Evolutionary conservation across 2,797 vertebrate genomes (phyloP).

Genomic region (Eulemur coronatus): DNA sequence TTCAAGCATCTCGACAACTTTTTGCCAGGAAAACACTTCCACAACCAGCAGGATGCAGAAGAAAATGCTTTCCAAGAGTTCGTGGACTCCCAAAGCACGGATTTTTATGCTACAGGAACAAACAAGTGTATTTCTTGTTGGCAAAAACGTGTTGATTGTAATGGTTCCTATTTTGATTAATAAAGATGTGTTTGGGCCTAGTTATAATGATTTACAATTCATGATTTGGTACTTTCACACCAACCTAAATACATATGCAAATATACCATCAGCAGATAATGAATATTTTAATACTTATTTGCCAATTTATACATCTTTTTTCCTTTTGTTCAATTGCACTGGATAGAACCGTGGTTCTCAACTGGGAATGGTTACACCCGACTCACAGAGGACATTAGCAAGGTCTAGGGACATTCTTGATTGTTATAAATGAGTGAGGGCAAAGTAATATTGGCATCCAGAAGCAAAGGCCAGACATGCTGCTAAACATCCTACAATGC

Average conservation of each 20-base stretch:
- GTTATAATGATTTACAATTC: no score
- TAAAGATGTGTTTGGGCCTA: no score
- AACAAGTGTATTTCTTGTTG: no score
- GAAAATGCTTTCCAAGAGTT: no score
- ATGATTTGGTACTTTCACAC: no score
- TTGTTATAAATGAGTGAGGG: not conserved
- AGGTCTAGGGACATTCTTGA: not conserved
- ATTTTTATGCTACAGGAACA: no score
- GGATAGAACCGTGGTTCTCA: not conserved
- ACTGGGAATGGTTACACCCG: accelerated
- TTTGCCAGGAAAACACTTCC: no score
- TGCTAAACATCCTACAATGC: not conserved
- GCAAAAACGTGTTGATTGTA: no score
- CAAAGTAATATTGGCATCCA: not conserved
- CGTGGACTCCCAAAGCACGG: no score
- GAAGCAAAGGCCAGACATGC: not conserved
- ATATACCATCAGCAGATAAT: not conserved
- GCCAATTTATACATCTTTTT: not conserved
- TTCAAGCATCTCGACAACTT: no score
- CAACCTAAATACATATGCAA: not conserved
- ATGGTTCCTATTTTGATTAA: no score
- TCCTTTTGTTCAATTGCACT: not conserved
- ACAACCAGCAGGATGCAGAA: no score
- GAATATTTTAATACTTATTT: not conserved
- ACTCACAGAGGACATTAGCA: not conserved